Base-by-base conservation (phyloP, 2,888 invertebrate species). In the Perdita meconis region DNA sequence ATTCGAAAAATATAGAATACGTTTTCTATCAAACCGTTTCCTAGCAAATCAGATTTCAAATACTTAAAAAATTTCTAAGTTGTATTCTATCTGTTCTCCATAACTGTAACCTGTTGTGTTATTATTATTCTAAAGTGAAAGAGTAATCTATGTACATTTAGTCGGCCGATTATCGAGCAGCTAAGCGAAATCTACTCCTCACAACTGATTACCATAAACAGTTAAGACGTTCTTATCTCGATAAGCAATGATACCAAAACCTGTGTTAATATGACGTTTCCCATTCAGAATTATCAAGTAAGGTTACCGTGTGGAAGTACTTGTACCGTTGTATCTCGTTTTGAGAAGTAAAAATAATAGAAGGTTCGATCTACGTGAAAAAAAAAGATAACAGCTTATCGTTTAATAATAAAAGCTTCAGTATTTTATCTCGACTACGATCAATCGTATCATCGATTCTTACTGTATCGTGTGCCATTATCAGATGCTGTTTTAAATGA, bases 361-460 rank as follows among this genome's bases (percentile, higher is more conserved):
- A 64, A 0, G n/a, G 1, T 53, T 40, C 3, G 19, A 13, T 3
- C 40, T 40, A 12, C 26, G 19, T 30, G 53, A 22, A 42, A n/a
- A 44, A 44, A 3, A 34, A 67, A 59, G 38, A n/a, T 67, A 53
- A 2, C 3, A 24, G n/a, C 12, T 59, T 59, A 67, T 67, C 38
- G 51, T 42, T 59, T 67, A 67, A 57, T 67, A 67, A 57, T 42
- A 34, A 42, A 53, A 50, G 6, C 50, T 42, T 26, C 66, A 6
- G 34, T 24, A 42, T 19, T 36, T 36, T 60, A 67, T 68, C 68
- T 44, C 22, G n/a, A 30, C 22, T 12, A 13, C 16, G 34, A 50
- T 71, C 16, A 22, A 61, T 36, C 10, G 16, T 13, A 55, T 38
- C 30, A n/a, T 38, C 34, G 26, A 24, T 13, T 13, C 12, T 42